Evolutionary conservation across 2,888 invertebrate species (phyloP).

Genomic region (Julus scandinavius): DNA sequence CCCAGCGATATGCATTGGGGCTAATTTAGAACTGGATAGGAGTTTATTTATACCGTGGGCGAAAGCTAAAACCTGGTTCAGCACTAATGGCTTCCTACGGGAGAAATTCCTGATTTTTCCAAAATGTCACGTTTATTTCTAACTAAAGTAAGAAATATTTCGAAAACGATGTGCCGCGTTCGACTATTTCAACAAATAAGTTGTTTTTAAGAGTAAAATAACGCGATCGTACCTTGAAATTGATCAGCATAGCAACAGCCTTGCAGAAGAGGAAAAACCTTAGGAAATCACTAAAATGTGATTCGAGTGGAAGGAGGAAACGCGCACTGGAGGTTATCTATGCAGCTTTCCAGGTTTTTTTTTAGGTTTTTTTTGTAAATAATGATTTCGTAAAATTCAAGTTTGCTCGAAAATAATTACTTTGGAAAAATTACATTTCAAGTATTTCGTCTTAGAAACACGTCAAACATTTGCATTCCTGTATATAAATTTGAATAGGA

Average conservation of each 20-base stretch:
- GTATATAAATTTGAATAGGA: background rate
- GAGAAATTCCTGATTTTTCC: background rate
- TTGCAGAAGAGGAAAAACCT: slow-evolving; percentile 42
- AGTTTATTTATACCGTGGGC: slow-evolving; percentile 40
- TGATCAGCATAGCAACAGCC: slow-evolving; percentile 45
- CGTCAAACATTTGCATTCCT: background rate
- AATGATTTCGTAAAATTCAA: background rate
- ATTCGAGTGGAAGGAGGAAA: background rate
- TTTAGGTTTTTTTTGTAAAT: background rate
- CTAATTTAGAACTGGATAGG: slow-evolving; percentile 48
- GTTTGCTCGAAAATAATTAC: background rate
- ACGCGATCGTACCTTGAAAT: slow-evolving; percentile 29
- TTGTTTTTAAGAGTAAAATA: background rate
- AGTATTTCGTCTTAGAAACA: background rate
- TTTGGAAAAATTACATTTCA: background rate
- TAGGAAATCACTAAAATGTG: background rate
- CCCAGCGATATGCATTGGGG: slow-evolving; percentile 52
- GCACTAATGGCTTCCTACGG: slow-evolving; percentile 1
- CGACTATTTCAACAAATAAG: background rate
- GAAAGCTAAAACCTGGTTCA: background rate
- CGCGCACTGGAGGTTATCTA: slow-evolving; percentile 7
- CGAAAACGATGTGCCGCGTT: background rate
- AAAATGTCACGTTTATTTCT: background rate
- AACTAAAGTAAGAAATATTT: background rate
- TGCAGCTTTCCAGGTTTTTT: slow-evolving; percentile 36